Evolutionary conservation across 2,797 vertebrate species (phyloP).

Genomic region (Remorina albescens): DNA sequence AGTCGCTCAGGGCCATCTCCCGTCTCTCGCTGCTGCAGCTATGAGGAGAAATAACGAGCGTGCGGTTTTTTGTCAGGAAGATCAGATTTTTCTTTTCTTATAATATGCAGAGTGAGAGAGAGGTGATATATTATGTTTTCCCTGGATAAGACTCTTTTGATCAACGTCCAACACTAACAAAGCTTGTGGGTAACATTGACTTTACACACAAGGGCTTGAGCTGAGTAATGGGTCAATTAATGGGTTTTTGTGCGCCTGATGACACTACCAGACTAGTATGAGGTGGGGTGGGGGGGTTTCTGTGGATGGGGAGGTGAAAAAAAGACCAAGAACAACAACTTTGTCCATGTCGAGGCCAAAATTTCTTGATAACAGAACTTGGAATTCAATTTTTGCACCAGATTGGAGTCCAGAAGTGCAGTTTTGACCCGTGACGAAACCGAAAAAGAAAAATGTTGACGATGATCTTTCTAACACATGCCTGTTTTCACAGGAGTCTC

Average conservation of each 20-base stretch:
- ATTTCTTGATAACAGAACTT: constrained; percentile 45
- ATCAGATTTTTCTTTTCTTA: constrained; percentile 27
- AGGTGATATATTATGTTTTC: constrained; percentile 67
- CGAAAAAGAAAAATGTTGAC: constrained; percentile 44
- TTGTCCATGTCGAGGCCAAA: constrained; percentile 43
- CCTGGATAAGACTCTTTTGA: constrained; percentile 67
- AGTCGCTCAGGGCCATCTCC: constrained; percentile 57
- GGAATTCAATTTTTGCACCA: constrained; percentile 25
- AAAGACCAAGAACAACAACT: constrained; percentile 62
- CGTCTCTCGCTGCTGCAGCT: constrained; percentile 39
- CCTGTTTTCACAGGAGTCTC: constrained; percentile 38
- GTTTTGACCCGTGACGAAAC: constrained; percentile 45
- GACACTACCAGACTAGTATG: constrained; percentile 60
- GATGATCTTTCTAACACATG: constrained; percentile 52
- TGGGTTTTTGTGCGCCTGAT: constrained; percentile 71
- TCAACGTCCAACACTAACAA: constrained; percentile 77
- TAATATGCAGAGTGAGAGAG: constrained; percentile 51
- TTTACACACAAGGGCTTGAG: constrained; percentile 50
- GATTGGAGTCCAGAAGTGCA: constrained; percentile 16
- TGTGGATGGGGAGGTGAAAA: constrained; percentile 50
- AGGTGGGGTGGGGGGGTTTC: background rate
- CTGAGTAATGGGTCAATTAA: constrained; percentile 73
- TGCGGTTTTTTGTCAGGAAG: constrained; percentile 50
- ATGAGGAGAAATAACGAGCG: constrained; percentile 67
- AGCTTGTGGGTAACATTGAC: constrained; percentile 65